Percentiles rank a stretch among this genome's conserved stretches.
phyloP scores from a whole-genome alignment of 2,797 vertebrate species.

The Meda fulgida region DNA sequence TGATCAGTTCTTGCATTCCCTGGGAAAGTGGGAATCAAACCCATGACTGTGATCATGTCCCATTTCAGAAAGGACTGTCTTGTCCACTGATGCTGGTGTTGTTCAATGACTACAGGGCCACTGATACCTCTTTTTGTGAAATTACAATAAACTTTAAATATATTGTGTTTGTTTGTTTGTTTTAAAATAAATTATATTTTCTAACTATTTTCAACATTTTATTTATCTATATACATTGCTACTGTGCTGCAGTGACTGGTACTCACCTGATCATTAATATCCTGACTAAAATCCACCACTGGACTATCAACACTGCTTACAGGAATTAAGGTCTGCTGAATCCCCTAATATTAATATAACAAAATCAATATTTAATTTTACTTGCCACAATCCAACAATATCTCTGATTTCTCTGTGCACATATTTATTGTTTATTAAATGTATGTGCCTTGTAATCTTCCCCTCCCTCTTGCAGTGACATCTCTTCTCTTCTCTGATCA shows the following conservation, averaged over 20 bases:
- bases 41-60: background rate
- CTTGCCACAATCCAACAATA: background rate
- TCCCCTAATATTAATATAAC: background rate
- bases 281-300: rapidly evolving
- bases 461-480: too few species aligned
- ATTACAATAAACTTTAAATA: too few species aligned
- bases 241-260: background rate
- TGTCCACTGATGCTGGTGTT: too few species aligned
- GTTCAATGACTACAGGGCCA: too few species aligned
- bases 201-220: background rate
- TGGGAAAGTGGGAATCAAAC: background rate
- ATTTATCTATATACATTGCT: too few species aligned
- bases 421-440: too few species aligned
- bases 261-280: background rate
- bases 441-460: too few species aligned
- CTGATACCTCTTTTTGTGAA: too few species aligned
- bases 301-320: rapidly evolving
- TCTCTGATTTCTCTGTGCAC: too few species aligned
- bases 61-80: too few species aligned
- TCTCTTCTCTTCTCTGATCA: too few species aligned
- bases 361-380: background rate
- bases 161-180: too few species aligned
- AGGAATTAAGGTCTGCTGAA: rapidly evolving
- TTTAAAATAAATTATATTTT: background rate
- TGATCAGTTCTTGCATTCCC: background rate